These are phyloP conservation scores for Drosophila seclusa DNA, from an alignment of 2,888 invertebrate genomes.

Conservation along the genomic window DNA sequence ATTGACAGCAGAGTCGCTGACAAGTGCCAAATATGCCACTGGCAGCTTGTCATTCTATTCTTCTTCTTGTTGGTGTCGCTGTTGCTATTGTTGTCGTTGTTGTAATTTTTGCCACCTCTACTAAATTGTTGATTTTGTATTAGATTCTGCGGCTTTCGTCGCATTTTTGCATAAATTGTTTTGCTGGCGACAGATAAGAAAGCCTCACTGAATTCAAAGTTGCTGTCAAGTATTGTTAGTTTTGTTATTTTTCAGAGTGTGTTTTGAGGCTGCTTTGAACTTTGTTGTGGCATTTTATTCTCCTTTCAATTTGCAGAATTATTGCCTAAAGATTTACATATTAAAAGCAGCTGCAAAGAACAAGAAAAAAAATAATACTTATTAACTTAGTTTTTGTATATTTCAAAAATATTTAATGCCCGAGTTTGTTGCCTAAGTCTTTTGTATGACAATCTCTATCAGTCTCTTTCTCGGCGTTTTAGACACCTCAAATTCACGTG, in stretches of 20 bases:
- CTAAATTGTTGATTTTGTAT: conserved; percentile 46
- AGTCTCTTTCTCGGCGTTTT: neutral
- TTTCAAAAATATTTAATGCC: conserved; percentile 15
- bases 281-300: conserved; percentile 57
- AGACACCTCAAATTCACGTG: conserved; percentile 16
- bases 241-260: conserved; percentile 25
- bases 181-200: conserved; percentile 25
- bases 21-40: conserved; percentile 60
- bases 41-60: conserved; percentile 59
- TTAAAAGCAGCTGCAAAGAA: conserved; percentile 50
- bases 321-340: conserved; percentile 37
- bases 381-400: conserved; percentile 5
- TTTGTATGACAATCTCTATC: conserved; percentile 65
- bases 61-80: conserved; percentile 22
- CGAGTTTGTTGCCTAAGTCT: conserved; percentile 74
- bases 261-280: conserved; percentile 30
- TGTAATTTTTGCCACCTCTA: conserved; percentile 37
- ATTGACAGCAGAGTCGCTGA: conserved; percentile 51
- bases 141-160: conserved; percentile 70
- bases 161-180: conserved; percentile 72
- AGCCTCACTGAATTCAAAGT: conserved; percentile 32
- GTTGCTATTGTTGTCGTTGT: conserved; percentile 11
- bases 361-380: conserved; percentile 36
- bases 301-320: conserved; percentile 27
- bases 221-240: conserved; percentile 26